Conservation (phyloP, 2,113 vertebrate genomes). For the Phalacrocorax carbo region DNA sequence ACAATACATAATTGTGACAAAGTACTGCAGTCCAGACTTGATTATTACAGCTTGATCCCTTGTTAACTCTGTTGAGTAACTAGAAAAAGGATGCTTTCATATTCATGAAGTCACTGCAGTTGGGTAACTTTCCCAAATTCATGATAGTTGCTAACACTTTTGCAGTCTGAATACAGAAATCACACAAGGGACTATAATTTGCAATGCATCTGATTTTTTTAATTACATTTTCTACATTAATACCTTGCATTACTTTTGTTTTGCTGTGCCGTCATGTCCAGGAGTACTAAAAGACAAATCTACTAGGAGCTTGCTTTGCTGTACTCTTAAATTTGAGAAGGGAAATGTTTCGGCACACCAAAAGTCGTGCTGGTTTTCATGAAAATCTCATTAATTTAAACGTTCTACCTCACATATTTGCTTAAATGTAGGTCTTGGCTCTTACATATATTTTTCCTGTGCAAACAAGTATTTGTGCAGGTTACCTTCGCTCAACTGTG, state of each 20-base stretch:
- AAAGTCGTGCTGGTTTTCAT: not conserved
- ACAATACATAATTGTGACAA: constrained; percentile 15
- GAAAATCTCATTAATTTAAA: constrained; percentile 39
- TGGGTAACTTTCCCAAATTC: not conserved
- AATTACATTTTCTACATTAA: not conserved
- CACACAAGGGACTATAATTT: not conserved
- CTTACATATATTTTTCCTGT: constrained; percentile 1
- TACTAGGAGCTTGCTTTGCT: not conserved
- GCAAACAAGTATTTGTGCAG: constrained; percentile 54
- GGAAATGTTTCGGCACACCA: not conserved
- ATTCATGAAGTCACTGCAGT: not conserved
- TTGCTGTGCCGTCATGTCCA: not conserved
- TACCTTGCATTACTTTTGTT: not conserved
- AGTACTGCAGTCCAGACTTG: not conserved
- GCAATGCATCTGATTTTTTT: not conserved
- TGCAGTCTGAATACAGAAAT: not conserved
- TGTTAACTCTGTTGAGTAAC: not conserved
- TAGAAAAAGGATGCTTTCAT: not conserved
- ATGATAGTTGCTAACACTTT: not conserved
- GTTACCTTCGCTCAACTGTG: constrained; percentile 14
- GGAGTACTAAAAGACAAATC: not conserved
- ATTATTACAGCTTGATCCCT: not conserved
- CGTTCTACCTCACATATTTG: constrained; percentile 39
- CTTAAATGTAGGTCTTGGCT: constrained; percentile 50
- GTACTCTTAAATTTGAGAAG: not conserved